Percentiles rank a stretch among this genome's conserved stretches.
phyloP scores from a whole-genome alignment of 2,888 invertebrate genomes.

The Gibbula magus region DNA sequence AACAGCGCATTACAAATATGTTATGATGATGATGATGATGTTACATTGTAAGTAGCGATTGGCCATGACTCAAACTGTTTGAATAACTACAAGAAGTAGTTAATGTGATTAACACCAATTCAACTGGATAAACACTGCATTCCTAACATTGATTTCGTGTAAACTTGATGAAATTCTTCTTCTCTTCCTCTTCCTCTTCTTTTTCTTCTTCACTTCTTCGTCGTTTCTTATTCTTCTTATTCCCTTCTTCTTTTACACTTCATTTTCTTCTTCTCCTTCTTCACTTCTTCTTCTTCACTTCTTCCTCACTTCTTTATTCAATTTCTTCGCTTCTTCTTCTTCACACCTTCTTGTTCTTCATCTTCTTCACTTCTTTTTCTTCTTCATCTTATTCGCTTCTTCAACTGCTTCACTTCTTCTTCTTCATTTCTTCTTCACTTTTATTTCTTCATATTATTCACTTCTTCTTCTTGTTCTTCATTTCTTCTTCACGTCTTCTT shows the following conservation, averaged over 20 bases:
- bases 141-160: too few relatives aligned
- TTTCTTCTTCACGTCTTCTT: neutral
- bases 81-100: too few relatives aligned
- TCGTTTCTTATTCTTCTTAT: neutral
- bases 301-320: neutral
- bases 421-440: neutral
- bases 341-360: neutral
- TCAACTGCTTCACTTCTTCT: constrained; percentile 18
- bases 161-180: neutral
- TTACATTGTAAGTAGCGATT: too few relatives aligned
- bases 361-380: neutral
- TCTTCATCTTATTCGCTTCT: neutral
- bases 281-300: neutral
- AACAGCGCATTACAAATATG: too few relatives aligned
- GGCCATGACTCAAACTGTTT: too few relatives aligned
- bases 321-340: neutral
- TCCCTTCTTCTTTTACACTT: neutral
- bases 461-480: neutral
- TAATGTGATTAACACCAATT: too few relatives aligned
- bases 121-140: too few relatives aligned
- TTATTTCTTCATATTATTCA: neutral
- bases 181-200: neutral
- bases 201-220: neutral
- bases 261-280: neutral
- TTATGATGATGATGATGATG: too few relatives aligned